These are phyloP conservation scores for Oryzias woworae DNA, from an alignment of 2,113 vertebrate species.

Conservation along the genomic window DNA sequence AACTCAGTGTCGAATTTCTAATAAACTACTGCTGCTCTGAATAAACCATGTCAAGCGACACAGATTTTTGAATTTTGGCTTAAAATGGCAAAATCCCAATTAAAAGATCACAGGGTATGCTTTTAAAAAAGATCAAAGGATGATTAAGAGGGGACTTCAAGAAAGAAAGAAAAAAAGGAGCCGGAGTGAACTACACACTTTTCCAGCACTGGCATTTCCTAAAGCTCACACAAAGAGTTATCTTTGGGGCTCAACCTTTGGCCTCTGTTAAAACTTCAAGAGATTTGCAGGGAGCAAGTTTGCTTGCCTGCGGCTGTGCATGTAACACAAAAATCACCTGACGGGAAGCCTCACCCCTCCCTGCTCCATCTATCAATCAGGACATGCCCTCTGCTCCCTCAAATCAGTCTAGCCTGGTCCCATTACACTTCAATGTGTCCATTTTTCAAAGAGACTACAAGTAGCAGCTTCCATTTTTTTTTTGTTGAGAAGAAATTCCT, in stretches of 20 bases:
- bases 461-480: slow-evolving; percentile 19
- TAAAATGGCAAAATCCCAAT: no score
- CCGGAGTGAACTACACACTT: slow-evolving; percentile 31
- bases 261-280: slow-evolving; percentile 58
- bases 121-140: no score
- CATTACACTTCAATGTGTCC: slow-evolving; percentile 58
- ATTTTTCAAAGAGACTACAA: slow-evolving; percentile 26
- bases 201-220: slow-evolving; percentile 39
- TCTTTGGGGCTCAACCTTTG: slow-evolving; percentile 55
- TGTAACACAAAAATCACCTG: slow-evolving; percentile 50
- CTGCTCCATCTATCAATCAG: slow-evolving; percentile 61
- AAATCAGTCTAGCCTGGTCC: slow-evolving; percentile 55
- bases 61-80: no score
- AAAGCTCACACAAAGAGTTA: slow-evolving; percentile 59
- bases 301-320: slow-evolving; percentile 40
- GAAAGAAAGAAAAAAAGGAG: slow-evolving; percentile 5
- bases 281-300: slow-evolving; percentile 56
- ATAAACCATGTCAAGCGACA: no score
- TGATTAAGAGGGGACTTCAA: no score
- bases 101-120: no score
- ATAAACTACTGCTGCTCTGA: no score
- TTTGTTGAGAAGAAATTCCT: slow-evolving; percentile 20
- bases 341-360: slow-evolving; percentile 49
- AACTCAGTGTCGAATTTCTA: no score
- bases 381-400: slow-evolving; percentile 60